phyloP scores from a whole-genome alignment of 2,113 vertebrate genomes.

The Eira barbara region DNA sequence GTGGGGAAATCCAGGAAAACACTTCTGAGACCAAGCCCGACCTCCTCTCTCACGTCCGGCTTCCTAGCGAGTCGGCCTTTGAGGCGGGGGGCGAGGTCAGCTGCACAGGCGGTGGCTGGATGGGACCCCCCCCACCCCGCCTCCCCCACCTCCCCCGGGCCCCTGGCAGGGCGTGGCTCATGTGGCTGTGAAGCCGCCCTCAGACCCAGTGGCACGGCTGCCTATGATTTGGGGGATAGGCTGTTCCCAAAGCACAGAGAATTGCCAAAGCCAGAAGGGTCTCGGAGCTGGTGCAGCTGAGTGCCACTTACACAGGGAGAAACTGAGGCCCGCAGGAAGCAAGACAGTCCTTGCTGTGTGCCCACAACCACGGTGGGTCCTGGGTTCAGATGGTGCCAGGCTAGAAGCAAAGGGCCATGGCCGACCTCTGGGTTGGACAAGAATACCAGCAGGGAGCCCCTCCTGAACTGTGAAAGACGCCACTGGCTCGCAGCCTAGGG shows the following conservation, averaged over 20 bases:
- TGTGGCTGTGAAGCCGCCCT: neutral
- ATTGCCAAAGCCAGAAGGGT: neutral
- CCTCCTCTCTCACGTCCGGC: accelerated
- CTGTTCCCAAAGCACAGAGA: neutral
- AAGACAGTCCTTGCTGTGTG: accelerated
- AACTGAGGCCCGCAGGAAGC: neutral
- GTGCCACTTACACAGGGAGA: accelerated
- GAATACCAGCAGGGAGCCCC: too few species aligned
- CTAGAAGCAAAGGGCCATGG: neutral
- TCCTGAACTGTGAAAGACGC: accelerated
- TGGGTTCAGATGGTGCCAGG: neutral
- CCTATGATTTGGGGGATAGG: neutral
- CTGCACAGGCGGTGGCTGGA: accelerated
- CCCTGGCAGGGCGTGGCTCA: accelerated
- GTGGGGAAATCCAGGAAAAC: too few species aligned
- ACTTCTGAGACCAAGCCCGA: neutral
- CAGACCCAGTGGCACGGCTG: neutral
- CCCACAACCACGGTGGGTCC: accelerated
- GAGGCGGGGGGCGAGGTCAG: accelerated
- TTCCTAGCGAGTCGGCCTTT: accelerated
- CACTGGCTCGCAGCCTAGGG: neutral
- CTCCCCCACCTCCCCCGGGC: accelerated
- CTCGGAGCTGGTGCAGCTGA: neutral
- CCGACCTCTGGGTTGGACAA: neutral
- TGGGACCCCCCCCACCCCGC: neutral